Percentiles rank a stretch among this genome's conserved stretches.
These are phyloP conservation scores for Nemoura dubitans DNA, from an alignment of 2,888 invertebrate species.

Conservation along the genomic window DNA sequence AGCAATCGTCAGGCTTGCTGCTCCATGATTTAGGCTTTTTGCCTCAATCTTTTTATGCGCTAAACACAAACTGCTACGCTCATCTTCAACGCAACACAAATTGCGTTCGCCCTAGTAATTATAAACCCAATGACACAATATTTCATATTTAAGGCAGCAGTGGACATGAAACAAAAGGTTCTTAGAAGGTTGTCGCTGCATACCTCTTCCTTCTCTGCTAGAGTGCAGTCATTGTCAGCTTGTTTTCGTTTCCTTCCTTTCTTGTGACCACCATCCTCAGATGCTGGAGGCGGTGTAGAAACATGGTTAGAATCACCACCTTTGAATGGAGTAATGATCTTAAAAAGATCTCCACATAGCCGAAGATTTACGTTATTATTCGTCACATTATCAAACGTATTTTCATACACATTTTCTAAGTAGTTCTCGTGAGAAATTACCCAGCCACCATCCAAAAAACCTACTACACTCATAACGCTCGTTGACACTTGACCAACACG, in stretches of 20 bases:
- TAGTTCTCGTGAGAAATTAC: constrained; percentile 64
- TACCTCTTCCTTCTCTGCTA: neutral
- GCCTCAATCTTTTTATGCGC: no score
- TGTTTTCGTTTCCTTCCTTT: neutral
- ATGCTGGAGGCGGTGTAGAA: neutral
- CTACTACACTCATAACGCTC: constrained; percentile 60
- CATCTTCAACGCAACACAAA: no score
- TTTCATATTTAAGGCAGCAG: no score
- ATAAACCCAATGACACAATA: no score
- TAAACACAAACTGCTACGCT: no score
- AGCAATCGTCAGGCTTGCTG: no score
- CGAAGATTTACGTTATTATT: neutral
- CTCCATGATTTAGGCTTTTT: no score
- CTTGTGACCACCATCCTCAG: no score
- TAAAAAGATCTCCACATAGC: constrained; percentile 39
- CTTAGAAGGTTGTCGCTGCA: no score
- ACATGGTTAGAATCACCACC: neutral
- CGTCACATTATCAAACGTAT: constrained; percentile 54
- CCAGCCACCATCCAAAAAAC: constrained; percentile 59
- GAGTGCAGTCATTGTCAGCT: constrained; percentile 3
- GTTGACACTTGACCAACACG: neutral
- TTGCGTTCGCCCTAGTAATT: no score
- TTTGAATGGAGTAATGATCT: constrained; percentile 44
- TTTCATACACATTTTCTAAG: constrained; percentile 61
- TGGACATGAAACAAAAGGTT: no score